Evolutionary conservation across 2,888 invertebrate species (phyloP).

Genomic region (Auanema freiburgensis): DNA sequence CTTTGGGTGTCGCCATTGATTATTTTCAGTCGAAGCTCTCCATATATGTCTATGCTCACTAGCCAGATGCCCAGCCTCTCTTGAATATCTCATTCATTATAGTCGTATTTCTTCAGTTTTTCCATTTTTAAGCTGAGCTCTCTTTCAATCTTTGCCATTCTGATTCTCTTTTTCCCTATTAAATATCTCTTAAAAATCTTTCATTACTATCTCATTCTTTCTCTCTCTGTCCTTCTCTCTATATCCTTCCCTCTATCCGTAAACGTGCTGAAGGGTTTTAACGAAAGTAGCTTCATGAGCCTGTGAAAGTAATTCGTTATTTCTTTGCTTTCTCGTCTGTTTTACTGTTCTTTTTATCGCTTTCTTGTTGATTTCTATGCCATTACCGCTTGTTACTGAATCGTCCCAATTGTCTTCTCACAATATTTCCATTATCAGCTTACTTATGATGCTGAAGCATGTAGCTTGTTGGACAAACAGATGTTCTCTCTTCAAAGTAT

Average conservation of each 20-base stretch:
- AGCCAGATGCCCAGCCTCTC: slow-evolving; percentile 1
- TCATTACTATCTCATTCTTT: background rate
- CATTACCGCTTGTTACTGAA: no score
- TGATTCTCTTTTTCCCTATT: background rate
- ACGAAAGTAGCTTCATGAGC: no score
- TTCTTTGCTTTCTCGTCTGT: no score
- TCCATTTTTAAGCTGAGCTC: slow-evolving; percentile 6
- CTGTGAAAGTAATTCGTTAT: no score
- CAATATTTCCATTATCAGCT: no score
- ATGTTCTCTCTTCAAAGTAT: no score
- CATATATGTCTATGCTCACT: slow-evolving; percentile 2
- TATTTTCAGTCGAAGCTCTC: slow-evolving; percentile 3
- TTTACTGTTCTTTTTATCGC: no score
- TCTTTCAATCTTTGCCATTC: slow-evolving; percentile 4
- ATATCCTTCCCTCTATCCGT: slow-evolving; percentile 6
- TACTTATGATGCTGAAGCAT: no score
- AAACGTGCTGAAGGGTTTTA: no score
- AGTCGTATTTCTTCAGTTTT: slow-evolving; percentile 7
- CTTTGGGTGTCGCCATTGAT: slow-evolving; percentile 7
- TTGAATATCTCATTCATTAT: slow-evolving; percentile 14
- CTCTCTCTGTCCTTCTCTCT: slow-evolving; percentile 15
- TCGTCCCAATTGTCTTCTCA: no score
- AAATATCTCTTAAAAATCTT: background rate
- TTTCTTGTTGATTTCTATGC: no score
- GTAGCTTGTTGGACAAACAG: no score